Evolutionary conservation across 1,140 invertebrate genomes (phyloP), one percentile per base, ranked within the genome.

Genomic region (Diabrotica virgifera): DNA sequence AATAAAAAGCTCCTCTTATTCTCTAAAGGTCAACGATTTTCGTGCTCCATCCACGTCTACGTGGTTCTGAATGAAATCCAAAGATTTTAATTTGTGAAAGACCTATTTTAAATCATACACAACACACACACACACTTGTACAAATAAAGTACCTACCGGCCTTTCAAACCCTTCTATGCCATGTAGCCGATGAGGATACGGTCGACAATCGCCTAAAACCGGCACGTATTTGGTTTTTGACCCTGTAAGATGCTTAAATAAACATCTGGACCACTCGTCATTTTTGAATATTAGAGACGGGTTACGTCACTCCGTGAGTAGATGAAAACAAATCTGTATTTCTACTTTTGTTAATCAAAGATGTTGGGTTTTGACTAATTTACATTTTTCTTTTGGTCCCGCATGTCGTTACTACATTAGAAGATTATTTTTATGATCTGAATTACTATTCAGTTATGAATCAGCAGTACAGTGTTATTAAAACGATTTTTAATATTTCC

Each of bases 231-330:
- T 53, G 59, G 50, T 53, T 62, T 57, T 62, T 62, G 46, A 40
- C 46, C 59, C 59, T 40, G 46, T 62, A 36, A 62, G 50, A 53
- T 53, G 52, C 59, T 62, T 62, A 62, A 62, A 62, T 38, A 62
- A 62, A 62, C 59, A 62, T 62, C 59, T 62, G 59, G 59, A 62
- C 59, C 51, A 51, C 58, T 59, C 59, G 50, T 52, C 50, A 52
- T 62, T 53, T 10, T 36, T 8, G 14, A 62, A 62, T 62, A 62
- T 62, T 36, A 62, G 50, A n/a, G 9, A 13, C 59, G 14, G 59
- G 59, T 62, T 62, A 62, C 59, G 59, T 62, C 59, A 62, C 14
- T 52, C 51, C 46, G 46, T 60, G 8, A 51, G 36, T 36, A 58
- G 13, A 36, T 50, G 46, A 60, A 60, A 60, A 60, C 46, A 60